phyloP scores from a whole-genome alignment of 2,113 vertebrate genomes.

The Epinephelus moara region DNA sequence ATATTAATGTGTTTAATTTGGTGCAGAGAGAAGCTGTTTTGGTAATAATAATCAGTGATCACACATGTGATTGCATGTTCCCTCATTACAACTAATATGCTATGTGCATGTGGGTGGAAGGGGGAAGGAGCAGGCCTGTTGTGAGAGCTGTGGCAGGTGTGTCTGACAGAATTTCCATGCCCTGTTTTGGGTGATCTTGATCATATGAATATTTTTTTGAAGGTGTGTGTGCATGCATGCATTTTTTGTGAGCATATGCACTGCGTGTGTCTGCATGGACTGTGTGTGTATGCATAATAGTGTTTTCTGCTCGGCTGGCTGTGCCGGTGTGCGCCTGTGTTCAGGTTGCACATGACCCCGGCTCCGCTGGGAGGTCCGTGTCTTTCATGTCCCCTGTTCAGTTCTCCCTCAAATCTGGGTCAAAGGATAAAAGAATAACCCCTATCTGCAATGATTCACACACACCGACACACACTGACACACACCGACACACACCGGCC shows the following conservation, averaged over 20 bases:
- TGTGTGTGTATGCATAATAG: conserved; percentile 62
- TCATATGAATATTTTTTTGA: conserved; percentile 47
- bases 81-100: conserved; percentile 37
- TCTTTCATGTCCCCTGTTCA: conserved; percentile 79
- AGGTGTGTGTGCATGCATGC: conserved; percentile 39
- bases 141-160: conserved; percentile 53
- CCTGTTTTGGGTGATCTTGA: conserved; percentile 38
- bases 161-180: conserved; percentile 37
- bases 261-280: conserved; percentile 24
- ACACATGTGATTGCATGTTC: conserved; percentile 30
- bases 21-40: neutral
- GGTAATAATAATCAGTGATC: conserved; percentile 10
- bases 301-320: conserved; percentile 71
- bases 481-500: conserved; percentile 33
- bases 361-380: conserved; percentile 71
- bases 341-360: conserved; percentile 75
- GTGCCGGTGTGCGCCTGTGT: conserved; percentile 73
- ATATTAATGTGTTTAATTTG: neutral
- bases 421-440: conserved; percentile 80
- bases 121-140: conserved; percentile 1
- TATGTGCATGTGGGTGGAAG: conserved; percentile 6
- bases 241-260: conserved; percentile 20
- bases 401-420: conserved; percentile 78
- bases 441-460: conserved; percentile 51
- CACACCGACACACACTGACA: conserved; percentile 42